phyloP scores from a whole-genome alignment of 1,140 invertebrate genomes.

The Matsumurasca onukii region DNA sequence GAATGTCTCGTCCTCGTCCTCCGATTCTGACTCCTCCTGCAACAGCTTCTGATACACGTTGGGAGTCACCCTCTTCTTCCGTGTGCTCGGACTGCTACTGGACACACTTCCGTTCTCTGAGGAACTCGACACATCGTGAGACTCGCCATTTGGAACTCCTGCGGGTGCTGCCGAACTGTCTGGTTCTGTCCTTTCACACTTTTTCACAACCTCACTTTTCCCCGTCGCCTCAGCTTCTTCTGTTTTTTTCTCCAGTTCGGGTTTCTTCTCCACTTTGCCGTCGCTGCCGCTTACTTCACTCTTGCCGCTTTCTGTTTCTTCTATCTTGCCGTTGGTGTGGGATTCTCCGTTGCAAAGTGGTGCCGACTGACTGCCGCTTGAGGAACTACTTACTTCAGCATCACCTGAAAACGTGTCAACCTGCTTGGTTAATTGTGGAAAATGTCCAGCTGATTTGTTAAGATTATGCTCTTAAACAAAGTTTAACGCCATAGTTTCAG shows the following conservation, averaged over 20 bases:
- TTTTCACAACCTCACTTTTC: slow-evolving; percentile 33
- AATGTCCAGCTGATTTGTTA: too few species aligned
- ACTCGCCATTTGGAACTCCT: slow-evolving; percentile 11
- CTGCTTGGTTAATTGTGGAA: too few species aligned
- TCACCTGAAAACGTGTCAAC: slow-evolving; percentile 45
- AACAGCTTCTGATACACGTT: slow-evolving; percentile 44
- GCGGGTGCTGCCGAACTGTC: too few species aligned
- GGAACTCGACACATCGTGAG: slow-evolving; percentile 7
- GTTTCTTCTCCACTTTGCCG: slow-evolving; percentile 22
- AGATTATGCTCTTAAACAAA: too few species aligned
- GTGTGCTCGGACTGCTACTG: slow-evolving; percentile 30
- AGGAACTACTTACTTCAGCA: slow-evolving; percentile 50
- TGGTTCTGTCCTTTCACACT: slow-evolving; percentile 28
- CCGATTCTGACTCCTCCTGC: slow-evolving; percentile 54
- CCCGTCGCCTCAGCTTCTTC: slow-evolving; percentile 27
- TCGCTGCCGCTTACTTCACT: slow-evolving; percentile 25
- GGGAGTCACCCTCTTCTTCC: slow-evolving; percentile 35
- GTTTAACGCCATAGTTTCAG: too few species aligned
- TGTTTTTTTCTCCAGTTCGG: slow-evolving; percentile 29
- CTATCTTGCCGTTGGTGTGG: slow-evolving; percentile 32
- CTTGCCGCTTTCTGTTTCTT: slow-evolving; percentile 15
- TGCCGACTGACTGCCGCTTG: slow-evolving; percentile 31
- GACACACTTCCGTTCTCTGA: slow-evolving; percentile 4
- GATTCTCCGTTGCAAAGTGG: slow-evolving; percentile 15
- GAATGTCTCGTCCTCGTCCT: slow-evolving; percentile 51